A percentile compares a stretch with the other conserved stretches of the same genome.
These are phyloP conservation scores for Caradrina clavipalpis DNA, from an alignment of 2,888 invertebrate genomes.

Conservation along the genomic window DNA sequence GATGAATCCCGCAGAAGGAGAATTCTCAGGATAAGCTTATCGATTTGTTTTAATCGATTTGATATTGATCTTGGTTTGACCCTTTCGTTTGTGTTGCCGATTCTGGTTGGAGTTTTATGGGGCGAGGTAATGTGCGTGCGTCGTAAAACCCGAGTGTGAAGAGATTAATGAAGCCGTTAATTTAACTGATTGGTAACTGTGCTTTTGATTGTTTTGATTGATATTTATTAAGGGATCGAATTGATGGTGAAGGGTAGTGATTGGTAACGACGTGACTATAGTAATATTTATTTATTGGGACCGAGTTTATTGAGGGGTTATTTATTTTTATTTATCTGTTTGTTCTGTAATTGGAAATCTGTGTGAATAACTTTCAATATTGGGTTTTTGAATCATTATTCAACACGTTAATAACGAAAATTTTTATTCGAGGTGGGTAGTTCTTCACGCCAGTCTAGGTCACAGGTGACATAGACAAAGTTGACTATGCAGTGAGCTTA, in stretches of 20 bases:
- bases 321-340: slow-evolving; percentile 1
- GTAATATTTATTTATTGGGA: slow-evolving; percentile 15
- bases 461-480: no score
- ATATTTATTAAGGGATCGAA: slow-evolving; percentile 48
- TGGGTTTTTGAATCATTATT: not conserved
- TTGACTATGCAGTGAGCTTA: no score
- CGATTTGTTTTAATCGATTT: slow-evolving; percentile 70
- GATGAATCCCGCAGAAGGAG: slow-evolving; percentile 66
- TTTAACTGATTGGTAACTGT: slow-evolving; percentile 53
- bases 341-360: not conserved
- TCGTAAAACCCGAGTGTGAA: slow-evolving; percentile 59
- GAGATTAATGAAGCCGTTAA: slow-evolving; percentile 64
- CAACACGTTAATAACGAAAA: not conserved
- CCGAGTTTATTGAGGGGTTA: not conserved
- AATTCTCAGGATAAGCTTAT: slow-evolving; percentile 73
- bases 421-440: no score
- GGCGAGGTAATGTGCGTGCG: slow-evolving; percentile 45
- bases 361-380: not conserved
- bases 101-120: slow-evolving; percentile 53
- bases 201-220: slow-evolving; percentile 38
- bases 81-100: slow-evolving; percentile 56
- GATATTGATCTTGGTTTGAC: slow-evolving; percentile 67
- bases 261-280: slow-evolving; percentile 4
- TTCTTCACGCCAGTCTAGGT: no score
- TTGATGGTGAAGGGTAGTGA: slow-evolving; percentile 19